phyloP scores from a whole-genome alignment of 2,113 vertebrate genomes.

The Taxidea taxus region DNA sequence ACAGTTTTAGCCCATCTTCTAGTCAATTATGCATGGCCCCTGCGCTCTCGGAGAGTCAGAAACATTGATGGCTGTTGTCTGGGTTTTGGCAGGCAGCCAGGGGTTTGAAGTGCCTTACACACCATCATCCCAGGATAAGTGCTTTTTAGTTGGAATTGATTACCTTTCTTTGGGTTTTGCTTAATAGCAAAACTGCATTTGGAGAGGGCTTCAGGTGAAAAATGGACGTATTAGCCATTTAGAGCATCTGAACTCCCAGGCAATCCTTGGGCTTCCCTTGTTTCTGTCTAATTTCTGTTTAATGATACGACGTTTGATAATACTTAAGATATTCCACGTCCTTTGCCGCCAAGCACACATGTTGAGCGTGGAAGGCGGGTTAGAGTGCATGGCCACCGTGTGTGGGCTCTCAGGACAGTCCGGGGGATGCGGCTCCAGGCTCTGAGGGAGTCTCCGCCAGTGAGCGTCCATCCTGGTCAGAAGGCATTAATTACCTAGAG shows the following conservation, averaged over 20 bases:
- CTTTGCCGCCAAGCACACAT: conserved; percentile 51
- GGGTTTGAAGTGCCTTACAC: conserved; percentile 76
- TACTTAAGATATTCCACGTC: conserved; percentile 61
- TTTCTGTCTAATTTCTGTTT: conserved; percentile 79
- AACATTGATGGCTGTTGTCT: conserved; percentile 83
- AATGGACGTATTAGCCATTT: conserved; percentile 78
- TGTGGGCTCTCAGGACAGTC: conserved; percentile 12
- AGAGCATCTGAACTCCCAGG: conserved; percentile 81
- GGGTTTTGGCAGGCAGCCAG: conserved; percentile 84
- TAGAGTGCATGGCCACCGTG: neutral
- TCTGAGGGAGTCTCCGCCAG: rapidly evolving
- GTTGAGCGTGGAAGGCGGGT: neutral
- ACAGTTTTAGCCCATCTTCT: conserved; percentile 90
- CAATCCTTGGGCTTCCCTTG: conserved; percentile 78
- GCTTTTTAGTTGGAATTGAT: conserved; percentile 89
- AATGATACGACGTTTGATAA: conserved; percentile 75
- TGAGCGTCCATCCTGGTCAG: neutral
- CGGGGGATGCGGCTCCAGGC: neutral
- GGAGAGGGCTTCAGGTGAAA: conserved; percentile 85
- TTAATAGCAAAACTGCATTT: conserved; percentile 82
- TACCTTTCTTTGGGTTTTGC: conserved; percentile 84
- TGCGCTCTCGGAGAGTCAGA: conserved; percentile 80
- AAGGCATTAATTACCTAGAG: neutral
- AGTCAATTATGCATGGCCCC: conserved; percentile 90
- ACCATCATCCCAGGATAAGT: conserved; percentile 80